phyloP scores from a whole-genome alignment of 2,797 vertebrate genomes.

The Toxotes lorentzi region DNA sequence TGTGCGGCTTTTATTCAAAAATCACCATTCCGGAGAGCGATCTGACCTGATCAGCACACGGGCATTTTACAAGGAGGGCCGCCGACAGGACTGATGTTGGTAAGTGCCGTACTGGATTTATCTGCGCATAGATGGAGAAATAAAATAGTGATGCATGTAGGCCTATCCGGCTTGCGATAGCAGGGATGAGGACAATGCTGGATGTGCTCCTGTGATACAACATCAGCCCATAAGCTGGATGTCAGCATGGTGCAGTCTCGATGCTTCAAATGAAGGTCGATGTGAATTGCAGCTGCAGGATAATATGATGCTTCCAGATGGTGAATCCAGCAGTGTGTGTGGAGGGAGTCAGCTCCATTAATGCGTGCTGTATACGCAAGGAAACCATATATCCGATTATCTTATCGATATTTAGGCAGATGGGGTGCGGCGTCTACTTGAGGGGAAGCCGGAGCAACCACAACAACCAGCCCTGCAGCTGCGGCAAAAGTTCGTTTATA shows the following conservation, averaged over 20 bases:
- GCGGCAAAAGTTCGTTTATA: constrained; percentile 78
- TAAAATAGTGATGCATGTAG: constrained; percentile 32
- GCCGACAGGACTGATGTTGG: constrained; percentile 70
- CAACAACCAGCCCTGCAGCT: constrained; percentile 79
- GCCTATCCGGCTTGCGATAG: constrained; percentile 34
- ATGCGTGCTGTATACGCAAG: constrained; percentile 34
- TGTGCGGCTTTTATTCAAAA: constrained; percentile 79
- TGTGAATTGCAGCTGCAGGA: constrained; percentile 58
- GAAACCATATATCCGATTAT: constrained; percentile 53
- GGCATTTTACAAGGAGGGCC: constrained; percentile 56
- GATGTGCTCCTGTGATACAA: constrained; percentile 52
- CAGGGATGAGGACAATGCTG: constrained; percentile 62
- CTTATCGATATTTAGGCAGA: constrained; percentile 59
- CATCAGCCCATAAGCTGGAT: constrained; percentile 62
- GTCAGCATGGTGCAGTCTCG: constrained; percentile 78
- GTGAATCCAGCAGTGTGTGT: constrained; percentile 7
- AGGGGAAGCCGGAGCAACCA: constrained; percentile 54
- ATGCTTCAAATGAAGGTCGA: constrained; percentile 82
- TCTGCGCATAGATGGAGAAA: background rate
- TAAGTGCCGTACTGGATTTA: constrained; percentile 63
- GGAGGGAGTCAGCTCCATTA: constrained; percentile 25
- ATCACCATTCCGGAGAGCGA: constrained; percentile 74
- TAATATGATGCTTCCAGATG: constrained; percentile 49
- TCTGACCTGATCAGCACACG: constrained; percentile 70
- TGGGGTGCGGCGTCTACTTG: constrained; percentile 69